phyloP scores from a whole-genome alignment of 53 echinoderm and acorn worm genomes.

The Astropecten irregularis region DNA sequence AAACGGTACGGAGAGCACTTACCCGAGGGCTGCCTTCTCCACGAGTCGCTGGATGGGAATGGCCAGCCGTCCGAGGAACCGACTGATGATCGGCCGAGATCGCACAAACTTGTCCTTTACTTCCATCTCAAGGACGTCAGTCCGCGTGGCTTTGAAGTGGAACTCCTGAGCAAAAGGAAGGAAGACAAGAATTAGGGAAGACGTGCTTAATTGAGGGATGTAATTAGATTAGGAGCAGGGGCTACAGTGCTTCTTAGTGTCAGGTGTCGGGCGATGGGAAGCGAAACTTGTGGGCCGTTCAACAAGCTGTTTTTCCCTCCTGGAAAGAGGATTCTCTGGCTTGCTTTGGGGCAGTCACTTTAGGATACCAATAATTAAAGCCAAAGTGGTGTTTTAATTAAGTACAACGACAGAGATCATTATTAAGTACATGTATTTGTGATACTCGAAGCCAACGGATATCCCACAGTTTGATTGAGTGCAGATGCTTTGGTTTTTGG shows the following conservation, averaged over 20 bases:
- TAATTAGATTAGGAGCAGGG: slow-evolving; percentile 27
- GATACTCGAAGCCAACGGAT: too few relatives aligned
- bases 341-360: too few relatives aligned
- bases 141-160: slow-evolving; percentile 82
- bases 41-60: slow-evolving; percentile 89
- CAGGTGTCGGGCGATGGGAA: background rate
- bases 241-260: slow-evolving; percentile 18
- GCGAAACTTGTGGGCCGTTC: slow-evolving; percentile 15
- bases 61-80: slow-evolving; percentile 91
- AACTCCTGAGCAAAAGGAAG: slow-evolving; percentile 72
- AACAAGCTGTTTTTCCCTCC: background rate
- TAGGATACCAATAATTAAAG: too few relatives aligned
- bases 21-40: slow-evolving; percentile 96
- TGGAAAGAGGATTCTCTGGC: too few relatives aligned
- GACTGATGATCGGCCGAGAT: slow-evolving; percentile 93
- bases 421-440: too few relatives aligned
- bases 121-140: slow-evolving; percentile 92
- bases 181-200: slow-evolving; percentile 51
- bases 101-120: slow-evolving; percentile 98
- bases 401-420: too few relatives aligned
- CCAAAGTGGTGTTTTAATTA: too few relatives aligned
- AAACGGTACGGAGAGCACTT: slow-evolving; percentile 56
- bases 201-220: slow-evolving; percentile 44
- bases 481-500: too few relatives aligned
- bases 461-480: too few relatives aligned